phyloP scores from a whole-genome alignment of 2,113 vertebrate genomes.

The Otolemur garnettii region DNA sequence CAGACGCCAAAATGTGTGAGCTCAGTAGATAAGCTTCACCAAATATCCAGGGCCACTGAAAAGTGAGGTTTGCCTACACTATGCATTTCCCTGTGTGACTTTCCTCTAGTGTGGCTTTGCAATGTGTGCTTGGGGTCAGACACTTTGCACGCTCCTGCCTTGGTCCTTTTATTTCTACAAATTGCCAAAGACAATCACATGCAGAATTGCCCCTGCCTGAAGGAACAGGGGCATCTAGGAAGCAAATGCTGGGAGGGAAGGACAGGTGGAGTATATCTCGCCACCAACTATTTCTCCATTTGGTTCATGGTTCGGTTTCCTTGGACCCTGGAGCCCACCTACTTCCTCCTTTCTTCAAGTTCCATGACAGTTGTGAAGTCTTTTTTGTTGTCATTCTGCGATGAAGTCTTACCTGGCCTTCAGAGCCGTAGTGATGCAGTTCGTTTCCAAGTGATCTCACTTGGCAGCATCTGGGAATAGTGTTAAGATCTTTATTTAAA shows the following conservation, averaged over 20 bases:
- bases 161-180: background rate
- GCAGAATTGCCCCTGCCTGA: background rate
- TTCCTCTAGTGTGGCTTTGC: background rate
- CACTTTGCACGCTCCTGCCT: background rate
- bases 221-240: background rate
- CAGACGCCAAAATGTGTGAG: background rate
- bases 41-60: background rate
- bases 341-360: background rate
- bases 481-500: background rate
- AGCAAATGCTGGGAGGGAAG: background rate
- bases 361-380: background rate
- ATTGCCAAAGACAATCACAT: background rate
- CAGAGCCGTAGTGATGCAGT: background rate
- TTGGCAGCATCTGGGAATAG: background rate
- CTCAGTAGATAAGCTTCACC: background rate
- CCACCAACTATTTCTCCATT: background rate
- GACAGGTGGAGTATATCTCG: no score
- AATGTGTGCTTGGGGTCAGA: background rate
- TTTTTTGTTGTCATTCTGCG: background rate
- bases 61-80: background rate
- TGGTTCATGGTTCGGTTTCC: background rate
- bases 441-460: background rate
- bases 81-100: background rate
- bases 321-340: background rate
- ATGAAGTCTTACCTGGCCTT: background rate